These are phyloP conservation scores for Oncorhynchus nerka DNA, from an alignment of 2,113 vertebrate species.

Conservation along the genomic window DNA sequence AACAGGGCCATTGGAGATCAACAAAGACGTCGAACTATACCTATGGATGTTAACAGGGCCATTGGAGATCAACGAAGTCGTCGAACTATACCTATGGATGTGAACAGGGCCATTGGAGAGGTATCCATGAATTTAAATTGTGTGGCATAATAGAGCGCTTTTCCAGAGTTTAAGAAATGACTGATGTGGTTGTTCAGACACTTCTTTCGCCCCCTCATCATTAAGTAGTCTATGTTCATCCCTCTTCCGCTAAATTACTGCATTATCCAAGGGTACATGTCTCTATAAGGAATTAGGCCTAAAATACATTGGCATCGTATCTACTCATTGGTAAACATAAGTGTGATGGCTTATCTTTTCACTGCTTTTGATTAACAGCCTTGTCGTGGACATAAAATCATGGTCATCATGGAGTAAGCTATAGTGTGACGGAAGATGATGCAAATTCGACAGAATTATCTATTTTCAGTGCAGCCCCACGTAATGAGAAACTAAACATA, in stretches of 20 bases:
- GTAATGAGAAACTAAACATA: constrained; percentile 8
- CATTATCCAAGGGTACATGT: too few species aligned
- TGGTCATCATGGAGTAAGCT: neutral
- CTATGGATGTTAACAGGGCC: neutral
- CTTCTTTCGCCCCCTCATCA: too few species aligned
- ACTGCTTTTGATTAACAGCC: constrained; percentile 1
- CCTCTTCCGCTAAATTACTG: too few species aligned
- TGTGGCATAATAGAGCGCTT: too few species aligned
- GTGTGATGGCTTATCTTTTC: neutral
- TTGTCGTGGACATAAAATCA: neutral
- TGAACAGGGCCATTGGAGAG: neutral
- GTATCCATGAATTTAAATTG: neutral
- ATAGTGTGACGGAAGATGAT: neutral
- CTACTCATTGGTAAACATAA: too few species aligned
- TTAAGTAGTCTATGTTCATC: too few species aligned
- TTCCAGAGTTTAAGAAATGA: too few species aligned
- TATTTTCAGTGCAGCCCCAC: neutral
- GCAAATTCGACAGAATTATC: neutral
- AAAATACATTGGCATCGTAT: neutral
- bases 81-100: neutral
- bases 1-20: neutral
- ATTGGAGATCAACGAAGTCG: neutral
- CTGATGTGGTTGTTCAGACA: too few species aligned
- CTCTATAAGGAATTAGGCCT: neutral
- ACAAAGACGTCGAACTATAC: neutral